Evolutionary conservation across 2,888 invertebrate genomes (phyloP).

Genomic region (Gasteruption jaculator): DNA sequence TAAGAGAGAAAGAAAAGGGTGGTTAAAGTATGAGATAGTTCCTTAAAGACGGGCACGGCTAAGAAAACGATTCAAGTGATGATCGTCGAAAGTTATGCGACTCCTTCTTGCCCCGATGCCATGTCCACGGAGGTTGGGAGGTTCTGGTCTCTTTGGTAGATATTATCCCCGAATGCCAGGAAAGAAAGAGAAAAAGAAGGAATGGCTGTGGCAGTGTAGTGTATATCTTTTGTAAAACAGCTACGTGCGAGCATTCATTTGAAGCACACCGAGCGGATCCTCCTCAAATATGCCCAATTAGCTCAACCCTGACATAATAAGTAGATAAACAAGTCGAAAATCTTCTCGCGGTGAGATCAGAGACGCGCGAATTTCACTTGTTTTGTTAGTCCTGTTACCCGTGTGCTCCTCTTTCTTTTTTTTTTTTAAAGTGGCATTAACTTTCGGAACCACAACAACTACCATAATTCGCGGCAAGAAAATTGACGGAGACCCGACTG

Average conservation of each 20-base stretch:
- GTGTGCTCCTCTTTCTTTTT: conserved; percentile 8
- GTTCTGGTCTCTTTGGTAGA: conserved; percentile 32
- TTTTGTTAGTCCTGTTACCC: conserved; percentile 5
- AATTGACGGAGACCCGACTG: conserved; percentile 14
- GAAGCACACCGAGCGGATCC: too few species aligned
- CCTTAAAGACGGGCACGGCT: conserved; percentile 36
- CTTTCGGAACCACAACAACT: conserved; percentile 1
- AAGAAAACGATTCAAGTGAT: conserved; percentile 28
- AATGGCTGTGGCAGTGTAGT: conserved; percentile 1
- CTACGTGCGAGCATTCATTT: conserved; percentile 41
- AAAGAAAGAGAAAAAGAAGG: conserved; percentile 6
- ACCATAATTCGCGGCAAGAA: conserved; percentile 6
- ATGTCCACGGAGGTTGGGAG: conserved; percentile 17
- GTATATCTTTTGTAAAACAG: conserved; percentile 21
- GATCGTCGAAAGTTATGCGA: conserved; percentile 43
- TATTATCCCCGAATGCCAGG: conserved; percentile 25
- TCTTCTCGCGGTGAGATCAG: conserved; percentile 43
- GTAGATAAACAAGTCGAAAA: conserved; percentile 46
- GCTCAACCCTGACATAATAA: conserved; percentile 46
- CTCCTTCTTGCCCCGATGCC: conserved; percentile 34
- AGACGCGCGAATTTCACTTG: conserved; percentile 37
- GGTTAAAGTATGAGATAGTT: conserved; percentile 26
- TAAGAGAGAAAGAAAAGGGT: conserved; percentile 15
- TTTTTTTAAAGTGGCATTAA: conserved; percentile 3
- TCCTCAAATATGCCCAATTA: conserved; percentile 48